These are phyloP conservation scores for Corythornis cristatus DNA, from an alignment of 2,113 vertebrate genomes.

Conservation along the genomic window DNA sequence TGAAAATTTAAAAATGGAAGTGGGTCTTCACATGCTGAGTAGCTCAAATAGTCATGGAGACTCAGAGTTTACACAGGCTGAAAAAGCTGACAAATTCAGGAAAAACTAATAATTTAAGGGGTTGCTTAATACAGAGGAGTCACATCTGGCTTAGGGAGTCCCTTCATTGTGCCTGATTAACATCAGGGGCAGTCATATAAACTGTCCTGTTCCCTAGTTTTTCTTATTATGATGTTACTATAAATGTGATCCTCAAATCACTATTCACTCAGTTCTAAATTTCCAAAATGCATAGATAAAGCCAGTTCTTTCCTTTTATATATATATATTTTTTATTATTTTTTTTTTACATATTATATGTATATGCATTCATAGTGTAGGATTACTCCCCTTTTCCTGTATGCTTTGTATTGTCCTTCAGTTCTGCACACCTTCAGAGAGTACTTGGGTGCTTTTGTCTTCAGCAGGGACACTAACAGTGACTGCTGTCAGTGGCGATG, in stretches of 20 bases:
- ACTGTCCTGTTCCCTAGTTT: neutral
- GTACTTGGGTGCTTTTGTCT: neutral
- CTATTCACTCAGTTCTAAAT: neutral
- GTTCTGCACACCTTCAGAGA: neutral
- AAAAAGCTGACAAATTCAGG: neutral
- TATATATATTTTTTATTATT: too few species aligned
- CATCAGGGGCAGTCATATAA: neutral
- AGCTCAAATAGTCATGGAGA: neutral
- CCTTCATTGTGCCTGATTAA: neutral
- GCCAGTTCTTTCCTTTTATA: neutral
- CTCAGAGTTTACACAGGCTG: neutral
- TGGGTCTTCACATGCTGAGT: rapidly evolving
- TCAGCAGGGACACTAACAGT: neutral
- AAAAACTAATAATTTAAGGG: neutral
- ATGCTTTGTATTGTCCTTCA: neutral
- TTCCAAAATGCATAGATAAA: neutral
- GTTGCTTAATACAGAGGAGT: neutral
- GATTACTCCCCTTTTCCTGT: neutral
- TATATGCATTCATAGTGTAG: neutral
- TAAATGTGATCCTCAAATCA: neutral
- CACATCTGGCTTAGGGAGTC: neutral
- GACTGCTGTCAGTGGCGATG: neutral
- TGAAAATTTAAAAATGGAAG: neutral
- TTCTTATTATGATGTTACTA: neutral
- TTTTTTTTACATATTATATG: neutral